These are phyloP conservation scores for Palaemon carinicauda DNA, from an alignment of 1,140 invertebrate genomes.

Conservation along the genomic window DNA sequence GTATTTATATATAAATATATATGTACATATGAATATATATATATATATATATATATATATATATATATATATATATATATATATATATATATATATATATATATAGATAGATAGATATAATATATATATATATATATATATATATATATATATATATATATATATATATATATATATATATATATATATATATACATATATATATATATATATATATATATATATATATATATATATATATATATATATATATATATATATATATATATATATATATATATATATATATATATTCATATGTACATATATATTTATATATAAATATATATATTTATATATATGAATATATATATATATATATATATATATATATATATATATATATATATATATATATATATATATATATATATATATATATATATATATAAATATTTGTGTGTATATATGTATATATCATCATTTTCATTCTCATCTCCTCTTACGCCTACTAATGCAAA, in stretches of 20 bases:
- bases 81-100: background rate
- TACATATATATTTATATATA: background rate
- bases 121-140: background rate
- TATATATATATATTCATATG: background rate
- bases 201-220: constrained; percentile 15
- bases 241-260: constrained; percentile 2
- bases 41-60: background rate
- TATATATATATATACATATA: background rate
- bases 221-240: constrained; percentile 1
- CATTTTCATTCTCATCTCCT: too few species aligned
- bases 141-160: background rate
- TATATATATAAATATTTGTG: constrained; percentile 18
- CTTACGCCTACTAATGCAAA: too few species aligned
- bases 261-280: background rate
- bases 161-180: background rate
- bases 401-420: constrained; percentile 17
- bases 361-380: constrained; percentile 15
- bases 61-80: background rate
- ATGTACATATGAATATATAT: background rate
- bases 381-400: constrained; percentile 21
- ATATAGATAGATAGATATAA: background rate
- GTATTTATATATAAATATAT: background rate
- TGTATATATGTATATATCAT: constrained; percentile 16
- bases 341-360: background rate
- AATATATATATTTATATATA: background rate